These are phyloP conservation scores for Micrasema minimum DNA, from an alignment of 1,140 invertebrate species.

Conservation along the genomic window DNA sequence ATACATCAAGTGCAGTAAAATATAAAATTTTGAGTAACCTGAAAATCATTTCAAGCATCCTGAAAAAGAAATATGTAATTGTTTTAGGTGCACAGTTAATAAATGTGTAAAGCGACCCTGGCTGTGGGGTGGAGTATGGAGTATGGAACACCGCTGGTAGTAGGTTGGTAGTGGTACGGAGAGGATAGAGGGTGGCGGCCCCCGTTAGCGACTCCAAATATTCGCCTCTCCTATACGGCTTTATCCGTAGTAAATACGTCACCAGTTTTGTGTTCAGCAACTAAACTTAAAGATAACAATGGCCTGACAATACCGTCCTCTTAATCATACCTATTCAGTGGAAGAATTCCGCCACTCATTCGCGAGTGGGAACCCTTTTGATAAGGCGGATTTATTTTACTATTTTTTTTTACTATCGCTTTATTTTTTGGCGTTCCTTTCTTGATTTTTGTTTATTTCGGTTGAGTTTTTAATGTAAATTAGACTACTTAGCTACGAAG, in stretches of 20 bases:
- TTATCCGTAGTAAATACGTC: conserved; percentile 54
- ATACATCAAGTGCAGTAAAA: too few relatives aligned
- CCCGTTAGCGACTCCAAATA: conserved; percentile 49
- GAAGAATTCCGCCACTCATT: conserved; percentile 46
- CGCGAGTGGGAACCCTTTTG: conserved; percentile 32
- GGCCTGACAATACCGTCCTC: conserved; percentile 54
- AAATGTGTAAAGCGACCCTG: not conserved
- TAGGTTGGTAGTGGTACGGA: not conserved
- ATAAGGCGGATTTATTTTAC: conserved; percentile 32
- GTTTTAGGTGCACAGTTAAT: too few relatives aligned
- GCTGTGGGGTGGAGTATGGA: not conserved
- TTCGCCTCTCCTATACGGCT: conserved; percentile 50
- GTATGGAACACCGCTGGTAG: too few relatives aligned
- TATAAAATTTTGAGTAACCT: too few relatives aligned
- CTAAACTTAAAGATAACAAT: conserved; percentile 55
- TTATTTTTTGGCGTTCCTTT: too few relatives aligned
- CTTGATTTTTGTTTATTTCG: too few relatives aligned
- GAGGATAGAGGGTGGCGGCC: conserved; percentile 11
- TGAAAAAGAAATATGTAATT: too few relatives aligned
- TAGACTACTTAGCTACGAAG: too few relatives aligned
- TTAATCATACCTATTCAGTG: conserved; percentile 54
- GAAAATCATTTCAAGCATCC: too few relatives aligned
- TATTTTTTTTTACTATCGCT: conserved; percentile 8
- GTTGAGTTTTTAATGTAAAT: too few relatives aligned
- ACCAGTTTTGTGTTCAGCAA: conserved; percentile 54